Base-by-base conservation (phyloP, 2,797 vertebrate genomes). In the Aythya fuligula region DNA sequence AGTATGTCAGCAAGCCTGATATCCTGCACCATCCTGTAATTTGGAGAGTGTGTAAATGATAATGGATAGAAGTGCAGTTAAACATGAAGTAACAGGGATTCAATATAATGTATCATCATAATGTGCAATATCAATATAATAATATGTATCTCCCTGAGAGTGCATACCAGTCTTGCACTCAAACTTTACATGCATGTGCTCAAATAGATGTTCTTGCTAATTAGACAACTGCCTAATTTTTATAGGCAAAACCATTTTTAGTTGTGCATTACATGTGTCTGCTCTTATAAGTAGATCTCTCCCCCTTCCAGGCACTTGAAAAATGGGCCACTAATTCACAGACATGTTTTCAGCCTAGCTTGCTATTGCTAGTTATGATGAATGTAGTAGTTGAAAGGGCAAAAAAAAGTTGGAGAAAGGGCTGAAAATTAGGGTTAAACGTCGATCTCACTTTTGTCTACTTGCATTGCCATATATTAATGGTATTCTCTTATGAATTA, bases 1-100 rank as follows among this genome's bases (percentile, higher is more conserved):
- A 85, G 38, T 72, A 22, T 93, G 54, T 91, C 86, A 95, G 47
- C 36, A 77, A 76, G 56, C 25, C 73, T 1, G 1, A 6, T 67
- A 75, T 88, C 87, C 49, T 92, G 69, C 47, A 95, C 69, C 65
- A 47, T 61, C 51, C 41, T 80, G 24, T 61, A 30, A 12, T n/a
- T 21, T 71, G 74, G 38, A 93, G 49, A 25, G 38, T 73, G 36
- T 87, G n/a, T 60, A 93, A 92, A 93, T 90, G 72, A 72, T 28
- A 66, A 36, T 62, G 76, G 41, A 77, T 80, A 27, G 85, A 76
- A 12, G 54, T 24, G 19, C 76, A 92, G 30, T 72, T 91, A 81
- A 90, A 38, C 43, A 54, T 34, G 58, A 94, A 73, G 43, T 83
- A 93, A 88, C 32, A 70, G 75, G 58, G 88, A 89, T 80, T 88